Conservation (phyloP, 2,797 vertebrate genomes). For the Sphenopsis melanotis region DNA sequence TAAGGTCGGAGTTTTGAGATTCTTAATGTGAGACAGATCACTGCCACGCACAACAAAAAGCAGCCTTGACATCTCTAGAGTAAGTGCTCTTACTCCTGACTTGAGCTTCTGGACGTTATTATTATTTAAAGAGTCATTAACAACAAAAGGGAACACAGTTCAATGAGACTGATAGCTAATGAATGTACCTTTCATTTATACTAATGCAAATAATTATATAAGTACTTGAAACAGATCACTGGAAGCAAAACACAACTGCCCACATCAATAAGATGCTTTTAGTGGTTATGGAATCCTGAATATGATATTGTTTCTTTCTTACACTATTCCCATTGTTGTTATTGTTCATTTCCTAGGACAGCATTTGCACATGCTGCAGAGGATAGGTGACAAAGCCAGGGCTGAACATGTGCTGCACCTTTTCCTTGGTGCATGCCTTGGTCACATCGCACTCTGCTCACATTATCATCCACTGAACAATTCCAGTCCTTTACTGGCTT, state of each 20-base stretch:
- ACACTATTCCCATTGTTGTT: neutral
- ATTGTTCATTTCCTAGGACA: neutral
- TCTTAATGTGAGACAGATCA: neutral
- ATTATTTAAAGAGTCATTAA: slow-evolving; percentile 7
- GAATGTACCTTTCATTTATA: neutral
- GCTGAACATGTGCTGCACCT: neutral
- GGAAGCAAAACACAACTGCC: neutral
- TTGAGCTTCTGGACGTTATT: neutral
- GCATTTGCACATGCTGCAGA: neutral
- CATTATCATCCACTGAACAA: neutral
- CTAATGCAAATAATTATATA: neutral
- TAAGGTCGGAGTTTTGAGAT: neutral
- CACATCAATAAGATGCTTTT: neutral
- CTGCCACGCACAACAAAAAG: neutral
- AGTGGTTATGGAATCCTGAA: neutral
- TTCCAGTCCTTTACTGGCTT: neutral
- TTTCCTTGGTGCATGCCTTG: neutral
- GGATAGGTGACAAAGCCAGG: neutral
- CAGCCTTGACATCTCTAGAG: neutral
- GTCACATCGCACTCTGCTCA: neutral
- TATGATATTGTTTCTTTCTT: neutral
- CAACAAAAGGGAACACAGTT: neutral
- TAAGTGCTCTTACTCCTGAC: neutral
- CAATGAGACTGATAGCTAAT: neutral
- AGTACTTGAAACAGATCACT: neutral